These are phyloP conservation scores for Sussaba pulchella DNA, from an alignment of 2,888 invertebrate genomes.

Conservation along the genomic window DNA sequence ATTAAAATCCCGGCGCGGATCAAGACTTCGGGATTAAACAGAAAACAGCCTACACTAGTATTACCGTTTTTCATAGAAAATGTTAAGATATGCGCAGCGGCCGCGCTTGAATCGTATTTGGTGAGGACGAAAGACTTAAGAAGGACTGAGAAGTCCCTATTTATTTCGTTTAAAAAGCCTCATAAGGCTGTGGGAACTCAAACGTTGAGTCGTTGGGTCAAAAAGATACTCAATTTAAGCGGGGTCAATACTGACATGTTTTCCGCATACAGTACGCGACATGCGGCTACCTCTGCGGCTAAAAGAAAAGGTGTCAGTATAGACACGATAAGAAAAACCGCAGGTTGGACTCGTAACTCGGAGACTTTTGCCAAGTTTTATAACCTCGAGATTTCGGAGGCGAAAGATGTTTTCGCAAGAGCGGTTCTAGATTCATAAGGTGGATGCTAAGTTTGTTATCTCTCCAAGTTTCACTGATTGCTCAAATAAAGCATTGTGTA, in stretches of 20 bases:
- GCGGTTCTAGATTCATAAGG: background rate
- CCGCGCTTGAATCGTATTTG: conserved; percentile 31
- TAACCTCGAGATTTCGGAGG: conserved; percentile 50
- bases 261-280: conserved; percentile 70
- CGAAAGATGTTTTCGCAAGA: conserved; percentile 35
- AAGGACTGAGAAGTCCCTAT: conserved; percentile 23
- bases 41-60: background rate
- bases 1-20: too few species aligned
- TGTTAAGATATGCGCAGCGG: conserved; percentile 37
- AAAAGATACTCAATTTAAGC: conserved; percentile 53
- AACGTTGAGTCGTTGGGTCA: conserved; percentile 61
- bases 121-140: background rate
- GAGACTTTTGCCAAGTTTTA: conserved; percentile 70
- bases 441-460: background rate
- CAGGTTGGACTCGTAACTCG: conserved; percentile 71
- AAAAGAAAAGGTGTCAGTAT: conserved; percentile 66
- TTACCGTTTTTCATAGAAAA: conserved; percentile 32
- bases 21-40: too few species aligned
- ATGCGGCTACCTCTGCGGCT: conserved; percentile 72
- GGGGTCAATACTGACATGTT: conserved; percentile 70
- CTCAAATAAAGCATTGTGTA: background rate
- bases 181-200: conserved; percentile 49
- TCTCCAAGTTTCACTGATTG: background rate
- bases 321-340: conserved; percentile 68
- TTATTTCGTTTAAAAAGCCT: conserved; percentile 55